Base-by-base conservation (phyloP, 2,888 invertebrate genomes). In the Oscheius sp. region DNA sequence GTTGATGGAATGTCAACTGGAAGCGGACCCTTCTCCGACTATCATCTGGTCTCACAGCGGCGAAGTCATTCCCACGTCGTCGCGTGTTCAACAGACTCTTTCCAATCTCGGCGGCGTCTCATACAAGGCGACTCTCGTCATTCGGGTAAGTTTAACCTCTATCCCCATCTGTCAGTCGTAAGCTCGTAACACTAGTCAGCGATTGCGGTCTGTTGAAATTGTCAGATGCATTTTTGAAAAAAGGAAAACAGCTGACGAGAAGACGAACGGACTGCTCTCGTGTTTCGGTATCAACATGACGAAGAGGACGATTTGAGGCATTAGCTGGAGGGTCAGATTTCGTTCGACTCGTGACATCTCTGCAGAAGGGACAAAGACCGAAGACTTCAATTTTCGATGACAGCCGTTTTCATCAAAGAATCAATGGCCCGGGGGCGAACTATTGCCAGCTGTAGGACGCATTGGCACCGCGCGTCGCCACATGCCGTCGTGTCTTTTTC, bases 1-100 rank as follows among this genome's bases (percentile, higher is more conserved):
- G 78, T 72, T 86, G 73, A 86, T 86, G 86, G 85, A 86, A 76
- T 85, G 85, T 75, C 71, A 75, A 63, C 76, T 85, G 44, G 85
- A 85, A 69, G 80, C 85, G 49, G 80, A 83, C 41, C 85, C 85
- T 22, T 62, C 75, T 41, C 82, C 82, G 51, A 76, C 80, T 24
- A 84, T 85, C 67, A 72, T 74, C 22, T 85, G 85, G 85, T 80
- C 81, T 44, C 85, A 85, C 68, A 73, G 77, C 54, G 85, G 83
- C 49, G 75, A 71, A 20, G 73, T 75, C 20, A 77, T 85, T 41
- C 68, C 74, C 44, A 80, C 80, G 26, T 75, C 78, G 38, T 70
- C 78, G 20, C 66, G 80, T 28, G 85, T 82, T 45, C 72, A 75
- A 6, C 78, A 85, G 70, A 77, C 82, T 41, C 71, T 85, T 45